Conservation (phyloP, 2,113 vertebrate species). For the Acinonyx jubatus region DNA sequence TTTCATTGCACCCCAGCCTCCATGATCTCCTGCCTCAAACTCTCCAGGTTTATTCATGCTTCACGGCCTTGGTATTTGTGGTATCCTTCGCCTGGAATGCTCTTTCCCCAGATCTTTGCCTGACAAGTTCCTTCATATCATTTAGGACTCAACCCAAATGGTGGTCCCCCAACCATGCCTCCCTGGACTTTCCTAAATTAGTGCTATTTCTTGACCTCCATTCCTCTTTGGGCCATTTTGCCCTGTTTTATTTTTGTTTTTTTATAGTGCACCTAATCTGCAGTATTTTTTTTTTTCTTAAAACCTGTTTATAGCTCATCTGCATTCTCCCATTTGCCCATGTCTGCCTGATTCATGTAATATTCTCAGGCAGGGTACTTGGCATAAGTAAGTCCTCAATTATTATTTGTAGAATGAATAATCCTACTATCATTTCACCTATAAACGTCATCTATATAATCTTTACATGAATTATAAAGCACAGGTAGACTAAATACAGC, state of each 20-base stretch:
- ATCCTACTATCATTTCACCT: not conserved
- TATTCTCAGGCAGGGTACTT: not conserved
- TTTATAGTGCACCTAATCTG: not conserved
- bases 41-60: accelerated
- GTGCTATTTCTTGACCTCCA: not conserved
- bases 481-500: not conserved
- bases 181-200: too few relatives aligned
- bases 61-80: accelerated
- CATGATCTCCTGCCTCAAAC: accelerated
- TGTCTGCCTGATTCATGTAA: not conserved
- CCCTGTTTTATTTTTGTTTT: not conserved
- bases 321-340: not conserved
- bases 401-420: not conserved
- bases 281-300: not conserved
- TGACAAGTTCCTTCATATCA: not conserved
- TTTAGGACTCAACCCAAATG: not conserved
- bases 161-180: not conserved
- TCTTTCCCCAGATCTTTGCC: not conserved
- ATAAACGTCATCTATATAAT: too few relatives aligned
- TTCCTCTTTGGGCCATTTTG: not conserved
- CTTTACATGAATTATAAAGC: not conserved
- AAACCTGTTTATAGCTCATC: not conserved
- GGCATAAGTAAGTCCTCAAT: not conserved
- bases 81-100: not conserved
- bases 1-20: accelerated